Conservation (phyloP, 2,797 vertebrate genomes). For the Tadarida brasiliensis region DNA sequence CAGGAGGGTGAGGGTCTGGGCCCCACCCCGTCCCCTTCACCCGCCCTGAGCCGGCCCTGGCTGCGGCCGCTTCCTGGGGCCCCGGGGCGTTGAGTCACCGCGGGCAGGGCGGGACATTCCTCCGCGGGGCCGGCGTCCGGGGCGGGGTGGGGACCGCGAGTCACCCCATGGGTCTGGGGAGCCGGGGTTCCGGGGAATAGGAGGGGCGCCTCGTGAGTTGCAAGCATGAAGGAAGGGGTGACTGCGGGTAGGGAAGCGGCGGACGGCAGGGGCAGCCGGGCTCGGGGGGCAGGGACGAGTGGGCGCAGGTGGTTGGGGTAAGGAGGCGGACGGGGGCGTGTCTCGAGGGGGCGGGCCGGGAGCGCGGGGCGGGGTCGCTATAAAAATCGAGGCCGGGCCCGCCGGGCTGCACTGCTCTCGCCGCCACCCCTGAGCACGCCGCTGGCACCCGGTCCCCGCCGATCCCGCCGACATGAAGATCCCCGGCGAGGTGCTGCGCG, state of each 20-base stretch:
- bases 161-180: background rate
- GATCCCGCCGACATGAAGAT: constrained; percentile 86
- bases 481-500: constrained; percentile 93
- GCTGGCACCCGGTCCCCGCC: rapidly evolving
- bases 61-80: background rate
- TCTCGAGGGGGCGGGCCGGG: background rate
- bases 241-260: too few relatives aligned
- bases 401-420: background rate
- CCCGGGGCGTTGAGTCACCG: constrained; percentile 54
- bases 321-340: background rate
- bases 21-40: too few relatives aligned
- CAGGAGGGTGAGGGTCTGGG: background rate
- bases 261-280: background rate
- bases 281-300: background rate
- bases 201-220: background rate
- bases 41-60: background rate
- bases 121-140: background rate
- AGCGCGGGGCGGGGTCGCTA: background rate
- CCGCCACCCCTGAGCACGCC: rapidly evolving
- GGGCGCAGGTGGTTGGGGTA: rapidly evolving
- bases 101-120: constrained; percentile 55
- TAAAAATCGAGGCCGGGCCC: background rate
- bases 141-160: background rate
- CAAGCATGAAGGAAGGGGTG: background rate
- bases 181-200: background rate